Conservation (phyloP, 2,797 vertebrate species). For the Micropoecilia bifurca region DNA sequence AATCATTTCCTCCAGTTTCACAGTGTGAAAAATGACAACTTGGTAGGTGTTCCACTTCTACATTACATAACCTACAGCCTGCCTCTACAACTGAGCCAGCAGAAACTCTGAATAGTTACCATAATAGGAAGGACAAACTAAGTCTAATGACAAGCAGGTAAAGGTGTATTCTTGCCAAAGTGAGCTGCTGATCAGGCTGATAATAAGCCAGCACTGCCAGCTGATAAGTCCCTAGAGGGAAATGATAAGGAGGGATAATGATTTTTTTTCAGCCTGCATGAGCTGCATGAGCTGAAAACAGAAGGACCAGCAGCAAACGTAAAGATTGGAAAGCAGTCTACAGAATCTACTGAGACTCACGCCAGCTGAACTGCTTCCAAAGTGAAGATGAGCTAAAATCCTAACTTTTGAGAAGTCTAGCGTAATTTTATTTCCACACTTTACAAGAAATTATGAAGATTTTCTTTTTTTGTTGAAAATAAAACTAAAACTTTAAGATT, state of each 20-base stretch:
- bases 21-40: not conserved
- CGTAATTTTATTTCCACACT: not conserved
- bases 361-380: not conserved
- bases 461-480: not conserved
- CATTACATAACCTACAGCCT: not conserved
- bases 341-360: not conserved
- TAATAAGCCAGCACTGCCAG: not conserved
- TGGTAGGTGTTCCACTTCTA: not conserved
- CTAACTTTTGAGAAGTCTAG: not conserved
- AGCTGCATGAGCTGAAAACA: conserved; percentile 1
- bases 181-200: conserved; percentile 7
- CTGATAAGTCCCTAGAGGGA: not conserved
- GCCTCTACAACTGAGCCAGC: conserved; percentile 5
- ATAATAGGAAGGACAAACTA: not conserved
- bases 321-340: not conserved
- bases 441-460: not conserved
- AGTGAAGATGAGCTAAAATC: too few relatives aligned
- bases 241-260: conserved; percentile 1
- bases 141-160: conserved; percentile 10
- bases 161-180: not conserved
- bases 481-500: not conserved
- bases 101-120: not conserved
- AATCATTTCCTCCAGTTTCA: not conserved
- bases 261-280: not conserved
- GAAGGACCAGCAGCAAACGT: too few relatives aligned